These are phyloP conservation scores for Diarsia brunnea DNA, from an alignment of 2,888 invertebrate species.

Conservation along the genomic window DNA sequence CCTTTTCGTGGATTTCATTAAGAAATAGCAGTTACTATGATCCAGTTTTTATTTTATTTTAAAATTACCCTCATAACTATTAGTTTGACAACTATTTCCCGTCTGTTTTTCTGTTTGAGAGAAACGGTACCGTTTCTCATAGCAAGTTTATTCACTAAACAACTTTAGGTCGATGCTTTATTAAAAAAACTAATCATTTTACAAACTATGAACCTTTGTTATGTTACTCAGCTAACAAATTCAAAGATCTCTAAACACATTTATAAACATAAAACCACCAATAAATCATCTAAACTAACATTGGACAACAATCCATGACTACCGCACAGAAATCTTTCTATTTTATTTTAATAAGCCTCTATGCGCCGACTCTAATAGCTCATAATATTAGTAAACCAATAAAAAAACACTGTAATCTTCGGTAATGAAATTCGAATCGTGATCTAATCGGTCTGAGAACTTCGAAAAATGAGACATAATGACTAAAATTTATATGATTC, in stretches of 20 bases:
- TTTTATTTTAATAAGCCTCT: conserved; percentile 65
- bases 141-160: neutral
- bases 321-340: conserved; percentile 59
- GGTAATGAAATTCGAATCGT: conserved; percentile 70
- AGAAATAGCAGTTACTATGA: conserved; percentile 19
- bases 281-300: conserved; percentile 64
- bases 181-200: too few species aligned
- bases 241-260: neutral
- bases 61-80: conserved; percentile 2
- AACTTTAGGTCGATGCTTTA: neutral
- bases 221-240: neutral
- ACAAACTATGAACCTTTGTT: neutral
- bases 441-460: conserved; percentile 57
- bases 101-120: neutral
- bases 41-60: conserved; percentile 17
- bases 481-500: conserved; percentile 60
- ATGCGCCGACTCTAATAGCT: conserved; percentile 60
- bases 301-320: conserved; percentile 53
- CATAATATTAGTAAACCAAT: conserved; percentile 65
- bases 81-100: conserved; percentile 7
- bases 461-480: conserved; percentile 64
- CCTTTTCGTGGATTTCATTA: conserved; percentile 37
- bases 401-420: conserved; percentile 64
- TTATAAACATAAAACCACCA: conserved; percentile 35
- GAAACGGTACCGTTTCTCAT: neutral